Base-by-base conservation (phyloP, 1,140 invertebrate species). In the Bathynomus jamesi region DNA sequence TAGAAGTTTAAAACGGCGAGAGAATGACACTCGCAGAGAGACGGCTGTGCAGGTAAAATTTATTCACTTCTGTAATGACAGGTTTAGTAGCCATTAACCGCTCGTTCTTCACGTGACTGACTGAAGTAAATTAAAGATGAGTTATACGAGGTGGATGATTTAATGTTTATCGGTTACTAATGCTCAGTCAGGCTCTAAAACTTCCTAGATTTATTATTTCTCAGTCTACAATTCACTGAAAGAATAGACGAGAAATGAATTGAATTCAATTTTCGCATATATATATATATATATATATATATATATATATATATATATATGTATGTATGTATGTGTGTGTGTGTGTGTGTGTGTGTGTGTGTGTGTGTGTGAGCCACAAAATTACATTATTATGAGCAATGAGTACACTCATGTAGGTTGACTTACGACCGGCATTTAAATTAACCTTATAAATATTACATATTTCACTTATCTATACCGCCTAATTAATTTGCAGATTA, bases 271-370 rank as follows among this genome's bases (percentile, higher is more conserved):
- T 1, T 64, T 27, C 28, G 28, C 28, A 64, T 64, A 64, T 64
- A 64, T 64, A 64, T 25, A n/a, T n/a, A n/a, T n/a, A n/a, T n/a
- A n/a, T n/a, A n/a, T n/a, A 64, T 64, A 64, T 64, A 64, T 64
- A 64, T 64, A 64, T 64, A 64, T 64, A 64, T 64, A 64, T 64
- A 64, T 64, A 64, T 64, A 64, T 64, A 64, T 64, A 64, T 64
- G 28, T 64, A 64, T 64, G 28, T 64, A 27, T 27, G 28, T 64
- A 64, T 64, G 28, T 64, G 28, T 64, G 28, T 64, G 28, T 64
- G 28, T 64, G 28, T 64, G 28, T 64, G 28, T 27, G 28, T 27
- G 17, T 40, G 17, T 40, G 17, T 40, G 17, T 40, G 17, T 40
- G 17, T 40, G 17, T 40, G 17, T 40, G 17, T 40, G 17, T 40